A percentile compares a stretch with the other conserved stretches of the same genome.
Evolutionary conservation across 1,140 invertebrate genomes (phyloP).

Genomic region (Drosophila pallidifrons): DNA sequence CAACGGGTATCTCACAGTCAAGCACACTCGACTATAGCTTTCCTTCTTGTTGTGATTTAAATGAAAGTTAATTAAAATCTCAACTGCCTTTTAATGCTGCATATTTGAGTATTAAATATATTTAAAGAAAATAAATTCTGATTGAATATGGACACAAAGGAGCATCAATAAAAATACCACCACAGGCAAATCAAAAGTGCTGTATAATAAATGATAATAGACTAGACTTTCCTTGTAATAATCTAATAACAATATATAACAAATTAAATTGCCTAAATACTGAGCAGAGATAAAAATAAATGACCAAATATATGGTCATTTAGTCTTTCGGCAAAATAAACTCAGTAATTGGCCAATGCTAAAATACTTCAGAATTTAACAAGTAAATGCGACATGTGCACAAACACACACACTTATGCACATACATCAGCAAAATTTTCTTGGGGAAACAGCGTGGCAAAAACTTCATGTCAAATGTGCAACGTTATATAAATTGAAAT

Average conservation of each 20-base stretch:
- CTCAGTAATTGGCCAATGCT: constrained; percentile 45
- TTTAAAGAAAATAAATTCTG: neutral
- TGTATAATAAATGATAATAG: neutral
- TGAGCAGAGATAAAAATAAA: neutral
- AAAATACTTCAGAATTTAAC: constrained; percentile 17
- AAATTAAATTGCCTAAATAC: neutral
- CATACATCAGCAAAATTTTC: constrained; percentile 5
- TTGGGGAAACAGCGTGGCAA: constrained; percentile 10
- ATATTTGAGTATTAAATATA: no score
- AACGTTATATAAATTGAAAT: constrained; percentile 75
- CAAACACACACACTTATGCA: constrained; percentile 14
- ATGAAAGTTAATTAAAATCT: no score
- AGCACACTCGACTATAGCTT: no score
- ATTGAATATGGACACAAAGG: neutral
- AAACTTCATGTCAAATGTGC: constrained; percentile 52
- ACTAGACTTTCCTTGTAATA: neutral
- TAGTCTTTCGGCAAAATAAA: constrained; percentile 36
- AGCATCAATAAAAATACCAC: no score
- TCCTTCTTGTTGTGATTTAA: no score
- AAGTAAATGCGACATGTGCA: constrained; percentile 3
- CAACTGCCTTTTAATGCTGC: no score
- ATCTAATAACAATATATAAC: neutral
- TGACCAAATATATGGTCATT: no score
- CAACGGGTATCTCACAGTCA: no score
- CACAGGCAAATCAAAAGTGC: neutral